phyloP scores from a whole-genome alignment of 2,888 invertebrate genomes.

The Aphodius granarius region DNA sequence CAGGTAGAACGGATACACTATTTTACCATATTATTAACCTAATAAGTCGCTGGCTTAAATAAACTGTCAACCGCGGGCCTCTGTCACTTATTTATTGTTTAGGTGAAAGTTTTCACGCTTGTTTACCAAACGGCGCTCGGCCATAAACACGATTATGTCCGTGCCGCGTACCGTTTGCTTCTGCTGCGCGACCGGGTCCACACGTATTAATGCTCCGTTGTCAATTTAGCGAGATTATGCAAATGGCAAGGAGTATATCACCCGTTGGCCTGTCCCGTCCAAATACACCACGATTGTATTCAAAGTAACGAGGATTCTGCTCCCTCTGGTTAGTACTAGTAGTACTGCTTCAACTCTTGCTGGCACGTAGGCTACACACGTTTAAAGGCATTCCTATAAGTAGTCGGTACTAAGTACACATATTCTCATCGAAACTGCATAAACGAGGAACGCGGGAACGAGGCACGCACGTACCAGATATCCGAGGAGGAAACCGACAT shows the following conservation, averaged over 20 bases:
- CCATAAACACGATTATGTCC: slow-evolving; percentile 4
- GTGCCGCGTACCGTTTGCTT: not conserved
- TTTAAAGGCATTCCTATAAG: slow-evolving; percentile 36
- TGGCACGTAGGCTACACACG: slow-evolving; percentile 23
- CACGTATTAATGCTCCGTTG: not conserved
- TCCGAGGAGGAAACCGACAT: not conserved
- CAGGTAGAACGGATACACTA: too few relatives aligned
- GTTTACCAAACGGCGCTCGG: not conserved
- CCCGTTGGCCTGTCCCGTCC: not conserved
- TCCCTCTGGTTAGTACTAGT: not conserved
- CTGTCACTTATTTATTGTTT: slow-evolving; percentile 10
- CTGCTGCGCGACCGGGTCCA: not conserved
- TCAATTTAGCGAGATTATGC: slow-evolving; percentile 8
- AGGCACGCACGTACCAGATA: slow-evolving; percentile 4
- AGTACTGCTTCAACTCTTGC: not conserved
- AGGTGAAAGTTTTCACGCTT: slow-evolving; percentile 14
- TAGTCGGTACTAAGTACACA: slow-evolving; percentile 38
- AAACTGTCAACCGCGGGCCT: slow-evolving; percentile 6
- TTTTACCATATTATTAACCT: not conserved
- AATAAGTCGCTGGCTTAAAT: not conserved
- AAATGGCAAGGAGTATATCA: slow-evolving; percentile 1
- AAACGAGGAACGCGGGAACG: slow-evolving; percentile 30
- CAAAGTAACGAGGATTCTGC: slow-evolving; percentile 4
- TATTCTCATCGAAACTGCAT: slow-evolving; percentile 40
- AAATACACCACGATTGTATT: slow-evolving; percentile 2